Base-by-base conservation (phyloP, 1,140 invertebrate genomes). In the Venustaconcha ellipsiformis region DNA sequence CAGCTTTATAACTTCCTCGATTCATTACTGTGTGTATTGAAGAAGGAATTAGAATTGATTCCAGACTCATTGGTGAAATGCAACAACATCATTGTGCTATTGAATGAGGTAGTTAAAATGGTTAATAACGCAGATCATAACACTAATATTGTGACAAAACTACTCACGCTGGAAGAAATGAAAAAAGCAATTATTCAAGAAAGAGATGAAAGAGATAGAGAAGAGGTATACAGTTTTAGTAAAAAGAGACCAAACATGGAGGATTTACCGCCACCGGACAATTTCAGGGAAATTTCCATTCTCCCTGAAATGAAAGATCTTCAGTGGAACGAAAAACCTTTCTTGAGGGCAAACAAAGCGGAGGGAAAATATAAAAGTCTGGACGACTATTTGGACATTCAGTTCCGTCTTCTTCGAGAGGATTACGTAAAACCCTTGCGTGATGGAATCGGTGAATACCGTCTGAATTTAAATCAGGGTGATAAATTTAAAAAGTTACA, bases 301-400 rank as follows among this genome's bases (percentile, higher is more conserved):
- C 78, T 87, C 26, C 89, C 89, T n/a, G 78, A 75, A 20, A 72
- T 68, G 17, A 72, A 72, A 30, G 89, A 90, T 70, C 75, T 90
- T 8, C 30, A 80, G 14, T 67, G 67, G 12, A 70, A 83, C 17
- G 75, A 80, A 59, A 69, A 77, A 58, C 85, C 88, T 12, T 93
- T 91, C 88, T 79, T 94, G 14, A 88, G 92, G 3, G 89, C 91
- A 20, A 94, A 94, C 84, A 92, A 93, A 64, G 83, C 92, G 0
- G 80, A 92, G 62, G 94, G 94, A 6, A 83, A 88, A 1, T 95
- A 94, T 85, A 75, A 86, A 11, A 88, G 92, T 86, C 89, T 92
- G 0, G 91, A 94, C 30, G 92, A 95, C 80, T 96, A 96, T 84
- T 87, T 96, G 11, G 94, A 95, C 82, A 91, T 94, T 0, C 95